These are phyloP conservation scores for Arenicola marina DNA, from an alignment of 2,888 invertebrate species.

Conservation along the genomic window DNA sequence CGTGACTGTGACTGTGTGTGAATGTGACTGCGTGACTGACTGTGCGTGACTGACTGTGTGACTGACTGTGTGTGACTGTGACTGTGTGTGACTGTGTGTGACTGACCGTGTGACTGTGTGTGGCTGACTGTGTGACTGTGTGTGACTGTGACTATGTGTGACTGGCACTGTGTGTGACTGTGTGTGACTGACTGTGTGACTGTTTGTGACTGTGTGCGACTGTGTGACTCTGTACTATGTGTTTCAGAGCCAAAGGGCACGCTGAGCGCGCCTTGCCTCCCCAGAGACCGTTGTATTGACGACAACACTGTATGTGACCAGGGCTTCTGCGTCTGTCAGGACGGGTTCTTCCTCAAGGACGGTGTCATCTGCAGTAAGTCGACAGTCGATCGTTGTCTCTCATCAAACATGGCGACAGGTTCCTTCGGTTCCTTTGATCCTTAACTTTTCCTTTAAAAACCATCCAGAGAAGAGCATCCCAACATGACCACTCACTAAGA, in stretches of 20 bases:
- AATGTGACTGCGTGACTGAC: conserved; percentile 16
- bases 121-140: too few species aligned
- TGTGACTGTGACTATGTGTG: too few species aligned
- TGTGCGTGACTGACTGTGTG: conserved; percentile 23
- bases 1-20: too few species aligned
- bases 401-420: too few species aligned
- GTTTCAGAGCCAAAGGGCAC: conserved; percentile 24
- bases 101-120: too few species aligned
- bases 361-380: conserved; percentile 24
- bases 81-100: background rate
- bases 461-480: too few species aligned
- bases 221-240: background rate
- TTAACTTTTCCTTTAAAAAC: too few species aligned
- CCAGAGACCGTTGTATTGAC: conserved; percentile 17
- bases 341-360: conserved; percentile 26
- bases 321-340: conserved; percentile 23
- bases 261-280: conserved; percentile 26
- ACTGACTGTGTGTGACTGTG: background rate
- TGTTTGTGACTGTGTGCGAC: background rate
- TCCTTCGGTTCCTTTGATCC: too few species aligned
- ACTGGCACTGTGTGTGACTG: too few species aligned
- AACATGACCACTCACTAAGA: too few species aligned
- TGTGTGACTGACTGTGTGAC: too few species aligned
- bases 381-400: background rate
- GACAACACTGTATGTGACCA: conserved; percentile 18